A percentile compares a stretch with the other conserved stretches of the same genome.
These are phyloP conservation scores for Hippolais icterina DNA, from an alignment of 2,113 vertebrate genomes.

Conservation along the genomic window DNA sequence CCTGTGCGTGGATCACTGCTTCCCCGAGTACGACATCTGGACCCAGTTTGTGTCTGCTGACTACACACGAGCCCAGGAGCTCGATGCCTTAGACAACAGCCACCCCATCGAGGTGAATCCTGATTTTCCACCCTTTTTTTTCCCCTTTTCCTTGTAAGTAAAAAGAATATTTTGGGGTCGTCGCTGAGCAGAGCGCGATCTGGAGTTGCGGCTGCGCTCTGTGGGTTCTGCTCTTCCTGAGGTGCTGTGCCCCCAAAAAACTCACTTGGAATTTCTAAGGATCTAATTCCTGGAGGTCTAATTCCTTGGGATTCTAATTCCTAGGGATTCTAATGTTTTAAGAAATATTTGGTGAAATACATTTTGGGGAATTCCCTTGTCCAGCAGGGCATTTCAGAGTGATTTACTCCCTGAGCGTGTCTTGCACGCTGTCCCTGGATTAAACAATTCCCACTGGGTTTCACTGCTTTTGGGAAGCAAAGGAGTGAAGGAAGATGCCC, in stretches of 20 bases:
- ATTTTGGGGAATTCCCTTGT: not conserved
- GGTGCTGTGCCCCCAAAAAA: not conserved
- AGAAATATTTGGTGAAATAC: not conserved
- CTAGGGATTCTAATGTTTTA: not conserved
- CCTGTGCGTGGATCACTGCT: slow-evolving; percentile 97
- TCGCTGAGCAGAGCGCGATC: too few species aligned
- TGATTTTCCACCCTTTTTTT: rapidly evolving
- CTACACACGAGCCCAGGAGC: slow-evolving; percentile 94
- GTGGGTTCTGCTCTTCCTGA: not conserved
- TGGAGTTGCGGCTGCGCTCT: too few species aligned
- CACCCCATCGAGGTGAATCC: slow-evolving; percentile 85
- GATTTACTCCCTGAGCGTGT: not conserved
- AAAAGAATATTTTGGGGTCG: not conserved
- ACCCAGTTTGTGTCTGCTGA: slow-evolving; percentile 98
- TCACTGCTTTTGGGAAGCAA: not conserved
- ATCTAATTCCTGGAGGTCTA: not conserved
- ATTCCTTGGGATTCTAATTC: not conserved
- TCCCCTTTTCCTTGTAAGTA: not conserved
- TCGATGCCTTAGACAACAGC: slow-evolving; percentile 97
- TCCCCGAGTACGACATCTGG: slow-evolving; percentile 99
- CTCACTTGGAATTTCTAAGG: too few species aligned
- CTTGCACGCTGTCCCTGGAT: not conserved
- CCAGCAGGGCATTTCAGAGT: not conserved
- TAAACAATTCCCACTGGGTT: not conserved
- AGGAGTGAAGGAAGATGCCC: not conserved